Evolutionary conservation across 2,888 invertebrate genomes (phyloP).

Genomic region (Resseliella maxima): DNA sequence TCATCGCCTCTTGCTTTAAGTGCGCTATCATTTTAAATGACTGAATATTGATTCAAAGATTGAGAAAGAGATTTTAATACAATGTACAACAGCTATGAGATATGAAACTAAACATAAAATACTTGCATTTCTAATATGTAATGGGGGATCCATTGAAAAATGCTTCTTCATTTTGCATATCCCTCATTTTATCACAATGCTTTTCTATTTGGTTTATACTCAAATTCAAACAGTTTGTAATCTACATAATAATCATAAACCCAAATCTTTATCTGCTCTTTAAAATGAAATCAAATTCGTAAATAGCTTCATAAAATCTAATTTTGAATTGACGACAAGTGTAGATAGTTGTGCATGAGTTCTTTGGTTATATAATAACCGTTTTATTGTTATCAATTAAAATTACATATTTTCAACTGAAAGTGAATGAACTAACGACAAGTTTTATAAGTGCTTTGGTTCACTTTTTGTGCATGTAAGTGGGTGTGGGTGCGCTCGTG

Average conservation of each 20-base stretch:
- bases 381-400: not conserved
- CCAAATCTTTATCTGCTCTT: not conserved
- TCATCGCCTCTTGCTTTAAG: no score
- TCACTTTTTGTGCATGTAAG: not conserved
- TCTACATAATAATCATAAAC: not conserved
- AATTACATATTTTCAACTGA: not conserved
- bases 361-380: not conserved
- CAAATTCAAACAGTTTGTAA: not conserved
- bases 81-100: no score
- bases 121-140: no score
- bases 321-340: not conserved
- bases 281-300: not conserved
- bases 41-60: no score
- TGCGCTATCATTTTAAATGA: no score
- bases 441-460: not conserved
- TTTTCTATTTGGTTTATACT: no score
- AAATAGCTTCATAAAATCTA: not conserved
- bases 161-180: no score
- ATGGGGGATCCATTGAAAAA: no score
- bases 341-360: not conserved
- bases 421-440: not conserved
- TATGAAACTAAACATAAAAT: no score
- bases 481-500: no score
- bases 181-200: no score
- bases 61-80: no score